These are phyloP conservation scores for Syrphus vitripennis DNA, from an alignment of 2,888 invertebrate species.

Conservation along the genomic window DNA sequence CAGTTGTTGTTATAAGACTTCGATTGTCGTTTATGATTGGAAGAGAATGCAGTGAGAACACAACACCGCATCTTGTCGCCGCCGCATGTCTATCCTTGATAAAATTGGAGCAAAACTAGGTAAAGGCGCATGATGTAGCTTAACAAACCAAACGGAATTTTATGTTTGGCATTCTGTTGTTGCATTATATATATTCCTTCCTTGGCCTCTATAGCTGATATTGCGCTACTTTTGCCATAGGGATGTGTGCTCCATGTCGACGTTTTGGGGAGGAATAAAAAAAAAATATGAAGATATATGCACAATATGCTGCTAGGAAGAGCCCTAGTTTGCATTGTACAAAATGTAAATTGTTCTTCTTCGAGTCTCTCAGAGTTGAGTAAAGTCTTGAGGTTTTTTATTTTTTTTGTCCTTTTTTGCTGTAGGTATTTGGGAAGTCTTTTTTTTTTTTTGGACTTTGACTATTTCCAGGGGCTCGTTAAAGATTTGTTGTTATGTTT, in stretches of 20 bases:
- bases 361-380: not conserved
- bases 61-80: conserved; percentile 39
- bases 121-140: conserved; percentile 18
- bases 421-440: conserved; percentile 1
- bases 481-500: conserved; percentile 70
- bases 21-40: conserved; percentile 70
- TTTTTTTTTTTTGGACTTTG: not conserved
- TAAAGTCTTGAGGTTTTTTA: conserved; percentile 1
- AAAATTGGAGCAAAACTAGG: conserved; percentile 69
- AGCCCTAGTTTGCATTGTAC: conserved; percentile 66
- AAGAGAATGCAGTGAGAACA: conserved; percentile 15
- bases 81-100: conserved; percentile 29
- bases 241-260: not conserved
- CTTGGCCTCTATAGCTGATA: not conserved
- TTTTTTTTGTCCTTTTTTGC: not conserved
- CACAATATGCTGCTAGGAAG: conserved; percentile 56
- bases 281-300: conserved; percentile 60
- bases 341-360: conserved; percentile 56
- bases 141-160: conserved; percentile 65
- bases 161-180: conserved; percentile 27
- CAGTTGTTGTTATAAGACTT: not conserved
- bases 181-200: too few species aligned
- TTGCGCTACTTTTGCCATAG: not conserved
- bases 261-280: not conserved
- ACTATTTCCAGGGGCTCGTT: conserved; percentile 60